Percentiles rank a stretch among this genome's conserved stretches.
phyloP scores from a whole-genome alignment of 2,888 invertebrate genomes.

The Leptothorax acervorum region DNA sequence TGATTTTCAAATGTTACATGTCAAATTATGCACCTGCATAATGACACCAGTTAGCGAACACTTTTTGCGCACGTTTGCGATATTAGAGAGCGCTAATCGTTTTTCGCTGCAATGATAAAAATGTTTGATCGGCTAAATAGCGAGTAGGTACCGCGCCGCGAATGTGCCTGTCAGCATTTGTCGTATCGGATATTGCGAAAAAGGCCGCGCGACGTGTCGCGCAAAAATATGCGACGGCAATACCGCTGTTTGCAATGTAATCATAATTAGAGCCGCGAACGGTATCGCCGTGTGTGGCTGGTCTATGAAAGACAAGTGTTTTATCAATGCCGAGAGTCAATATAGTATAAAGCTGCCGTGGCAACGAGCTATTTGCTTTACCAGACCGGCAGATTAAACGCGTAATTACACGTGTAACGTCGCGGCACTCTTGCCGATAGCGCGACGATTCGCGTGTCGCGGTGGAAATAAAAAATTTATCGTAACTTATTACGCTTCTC shows the following conservation, averaged over 20 bases:
- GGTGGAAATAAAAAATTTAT: not conserved
- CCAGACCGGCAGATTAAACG: not conserved
- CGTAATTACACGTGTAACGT: not conserved
- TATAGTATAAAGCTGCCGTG: not conserved
- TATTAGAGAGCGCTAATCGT: conserved; percentile 37
- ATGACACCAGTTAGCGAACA: not conserved
- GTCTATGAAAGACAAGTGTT: conserved; percentile 11
- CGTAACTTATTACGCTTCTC: not conserved
- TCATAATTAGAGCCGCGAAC: conserved; percentile 35
- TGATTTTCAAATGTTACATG: not conserved
- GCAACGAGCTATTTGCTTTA: not conserved
- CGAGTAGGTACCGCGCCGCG: not conserved
- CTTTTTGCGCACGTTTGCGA: conserved; percentile 11
- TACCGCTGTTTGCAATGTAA: conserved; percentile 6
- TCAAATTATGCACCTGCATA: not conserved
- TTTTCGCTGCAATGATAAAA: conserved; percentile 29
- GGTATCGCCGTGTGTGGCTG: not conserved
- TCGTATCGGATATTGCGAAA: conserved; percentile 46
- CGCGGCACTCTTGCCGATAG: not conserved
- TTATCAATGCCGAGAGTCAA: conserved; percentile 6
- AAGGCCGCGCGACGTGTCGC: conserved; percentile 25
- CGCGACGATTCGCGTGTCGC: not conserved
- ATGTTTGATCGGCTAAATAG: not conserved
- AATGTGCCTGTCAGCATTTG: conserved; percentile 35
- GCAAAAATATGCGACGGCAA: conserved; percentile 36